Evolutionary conservation across 2,113 vertebrate genomes (phyloP).

Genomic region (Pedionomus torquatus): DNA sequence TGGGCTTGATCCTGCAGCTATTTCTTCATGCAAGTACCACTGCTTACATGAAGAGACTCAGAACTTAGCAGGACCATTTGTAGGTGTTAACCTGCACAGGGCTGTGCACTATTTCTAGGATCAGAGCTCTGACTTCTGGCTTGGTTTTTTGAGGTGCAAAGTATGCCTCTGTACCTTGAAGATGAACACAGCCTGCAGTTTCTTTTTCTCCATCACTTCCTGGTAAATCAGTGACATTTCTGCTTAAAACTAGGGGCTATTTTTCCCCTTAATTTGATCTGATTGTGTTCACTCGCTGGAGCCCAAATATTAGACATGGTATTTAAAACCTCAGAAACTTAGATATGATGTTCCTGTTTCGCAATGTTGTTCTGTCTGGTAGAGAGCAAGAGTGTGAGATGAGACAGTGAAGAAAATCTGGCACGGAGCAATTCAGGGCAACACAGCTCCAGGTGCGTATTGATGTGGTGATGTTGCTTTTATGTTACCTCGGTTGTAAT

Average conservation of each 20-base stretch:
- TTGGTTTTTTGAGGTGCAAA: not conserved
- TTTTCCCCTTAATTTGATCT: not conserved
- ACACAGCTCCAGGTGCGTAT: not conserved
- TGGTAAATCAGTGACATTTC: not conserved
- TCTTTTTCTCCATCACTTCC: not conserved
- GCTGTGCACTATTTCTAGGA: not conserved
- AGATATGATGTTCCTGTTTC: not conserved
- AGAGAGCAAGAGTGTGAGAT: fast-evolving
- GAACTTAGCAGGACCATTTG: fast-evolving
- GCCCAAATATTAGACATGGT: not conserved
- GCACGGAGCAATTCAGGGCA: not conserved
- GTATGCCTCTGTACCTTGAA: not conserved
- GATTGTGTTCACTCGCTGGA: not conserved
- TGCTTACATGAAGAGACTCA: not conserved
- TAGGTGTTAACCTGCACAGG: not conserved
- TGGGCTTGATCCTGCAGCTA: not conserved
- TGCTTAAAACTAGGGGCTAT: not conserved
- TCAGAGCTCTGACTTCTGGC: not conserved
- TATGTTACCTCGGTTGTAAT: not conserved
- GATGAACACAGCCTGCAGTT: not conserved
- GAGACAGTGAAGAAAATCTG: not conserved
- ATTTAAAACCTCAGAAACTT: not conserved
- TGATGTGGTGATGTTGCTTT: fast-evolving
- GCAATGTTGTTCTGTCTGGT: not conserved
- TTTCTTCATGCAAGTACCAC: not conserved